Conservation (phyloP, 2,113 vertebrate genomes). For the Elaphurus davidianus region DNA sequence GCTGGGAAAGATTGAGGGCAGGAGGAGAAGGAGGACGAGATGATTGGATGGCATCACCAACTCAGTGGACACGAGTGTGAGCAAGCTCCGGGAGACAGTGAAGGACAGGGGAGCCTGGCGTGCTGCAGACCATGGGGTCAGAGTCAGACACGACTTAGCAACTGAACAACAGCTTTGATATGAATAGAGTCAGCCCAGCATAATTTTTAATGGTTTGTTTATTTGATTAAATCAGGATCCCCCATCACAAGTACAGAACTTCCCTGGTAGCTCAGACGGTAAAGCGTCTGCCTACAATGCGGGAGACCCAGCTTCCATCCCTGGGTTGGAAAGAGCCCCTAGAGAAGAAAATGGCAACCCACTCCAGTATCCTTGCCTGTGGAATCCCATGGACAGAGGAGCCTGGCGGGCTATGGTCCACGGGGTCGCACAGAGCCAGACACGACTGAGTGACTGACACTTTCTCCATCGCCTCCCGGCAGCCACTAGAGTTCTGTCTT, state of each 20-base stretch:
- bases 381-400: not conserved
- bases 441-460: accelerated
- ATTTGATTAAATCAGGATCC: not conserved
- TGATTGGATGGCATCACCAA: not conserved
- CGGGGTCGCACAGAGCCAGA: accelerated
- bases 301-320: accelerated
- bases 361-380: not conserved
- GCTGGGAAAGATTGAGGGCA: not conserved
- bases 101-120: not conserved
- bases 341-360: not conserved
- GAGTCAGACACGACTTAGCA: not conserved
- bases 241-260: not conserved
- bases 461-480: not conserved
- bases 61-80: not conserved
- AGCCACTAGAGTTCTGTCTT: not conserved
- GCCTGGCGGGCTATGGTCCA: not conserved
- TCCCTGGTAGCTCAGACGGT: not conserved
- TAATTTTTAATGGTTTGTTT: not conserved
- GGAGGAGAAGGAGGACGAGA: not conserved
- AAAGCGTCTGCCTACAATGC: not conserved
- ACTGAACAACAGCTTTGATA: not conserved
- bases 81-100: not conserved
- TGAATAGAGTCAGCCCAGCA: no score
- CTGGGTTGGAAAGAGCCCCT: not conserved
- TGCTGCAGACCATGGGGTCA: not conserved